Conservation (phyloP, 30 jellyfish, hydroid and myxozoan species). For the Mastigias papua region DNA sequence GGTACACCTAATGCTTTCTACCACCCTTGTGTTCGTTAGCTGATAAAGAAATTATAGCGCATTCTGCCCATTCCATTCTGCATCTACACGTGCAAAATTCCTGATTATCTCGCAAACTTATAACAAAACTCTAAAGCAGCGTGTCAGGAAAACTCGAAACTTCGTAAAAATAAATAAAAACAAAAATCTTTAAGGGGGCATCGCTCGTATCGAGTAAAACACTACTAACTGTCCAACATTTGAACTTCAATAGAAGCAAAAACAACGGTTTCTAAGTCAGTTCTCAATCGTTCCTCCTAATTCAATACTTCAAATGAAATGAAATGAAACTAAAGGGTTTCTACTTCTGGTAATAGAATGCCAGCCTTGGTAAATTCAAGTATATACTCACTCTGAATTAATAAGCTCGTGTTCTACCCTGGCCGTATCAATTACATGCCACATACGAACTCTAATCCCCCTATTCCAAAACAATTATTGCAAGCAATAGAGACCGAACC, state of each 20-base stretch:
- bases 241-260: too few relatives aligned
- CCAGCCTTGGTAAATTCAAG: too few relatives aligned
- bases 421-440: neutral
- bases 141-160: too few relatives aligned
- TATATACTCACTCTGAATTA: neutral
- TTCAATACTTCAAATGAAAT: neutral
- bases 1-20: neutral
- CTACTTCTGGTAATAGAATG: neutral
- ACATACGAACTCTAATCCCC: neutral
- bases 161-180: too few relatives aligned
- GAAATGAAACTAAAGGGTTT: too few relatives aligned
- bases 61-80: neutral
- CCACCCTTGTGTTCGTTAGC: neutral
- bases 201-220: too few relatives aligned
- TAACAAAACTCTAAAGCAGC: too few relatives aligned
- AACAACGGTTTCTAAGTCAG: too few relatives aligned
- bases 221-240: too few relatives aligned
- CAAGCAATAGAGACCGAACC: neutral
- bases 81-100: neutral
- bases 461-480: neutral
- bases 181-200: too few relatives aligned
- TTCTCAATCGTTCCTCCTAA: neutral
- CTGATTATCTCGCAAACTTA: neutral
- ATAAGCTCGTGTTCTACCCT: neutral
- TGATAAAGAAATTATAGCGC: neutral